phyloP scores from a whole-genome alignment of 2,888 invertebrate species.

The Flexamia atlantica region DNA sequence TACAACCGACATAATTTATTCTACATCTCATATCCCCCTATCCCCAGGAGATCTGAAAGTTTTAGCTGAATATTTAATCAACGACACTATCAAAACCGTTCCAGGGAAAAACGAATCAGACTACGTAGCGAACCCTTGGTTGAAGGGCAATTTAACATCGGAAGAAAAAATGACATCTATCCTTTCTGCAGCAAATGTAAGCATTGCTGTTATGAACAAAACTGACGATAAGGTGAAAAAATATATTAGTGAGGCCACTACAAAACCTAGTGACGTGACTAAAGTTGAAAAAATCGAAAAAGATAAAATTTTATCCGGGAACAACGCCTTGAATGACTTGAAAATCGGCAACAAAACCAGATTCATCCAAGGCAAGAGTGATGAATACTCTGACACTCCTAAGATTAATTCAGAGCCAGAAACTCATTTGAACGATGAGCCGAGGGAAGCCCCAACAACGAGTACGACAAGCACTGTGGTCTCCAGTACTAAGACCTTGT shows the following conservation, averaged over 20 bases:
- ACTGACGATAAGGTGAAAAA: slow-evolving; percentile 2
- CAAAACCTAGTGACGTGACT: background rate
- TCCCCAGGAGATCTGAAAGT: slow-evolving; percentile 68
- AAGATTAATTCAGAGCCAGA: background rate
- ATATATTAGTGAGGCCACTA: background rate
- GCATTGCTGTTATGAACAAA: slow-evolving; percentile 48
- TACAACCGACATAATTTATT: background rate
- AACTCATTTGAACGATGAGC: background rate
- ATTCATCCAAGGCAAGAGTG: background rate
- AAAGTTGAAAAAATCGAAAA: slow-evolving; percentile 19
- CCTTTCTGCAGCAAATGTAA: slow-evolving; percentile 56
- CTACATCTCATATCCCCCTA: slow-evolving; percentile 65
- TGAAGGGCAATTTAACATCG: slow-evolving; percentile 57
- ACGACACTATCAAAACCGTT: slow-evolving; percentile 67
- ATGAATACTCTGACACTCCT: background rate
- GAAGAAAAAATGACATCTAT: slow-evolving; percentile 54
- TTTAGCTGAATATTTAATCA: slow-evolving; percentile 68
- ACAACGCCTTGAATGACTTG: background rate
- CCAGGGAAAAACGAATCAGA: slow-evolving; percentile 17
- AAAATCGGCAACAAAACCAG: background rate
- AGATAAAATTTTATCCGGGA: background rate
- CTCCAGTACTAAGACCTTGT: background rate
- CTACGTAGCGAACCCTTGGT: slow-evolving; percentile 36
- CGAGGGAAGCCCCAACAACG: background rate
- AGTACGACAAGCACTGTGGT: background rate